Percentiles rank a stretch among this genome's conserved stretches.
Evolutionary conservation across 2,113 vertebrate species (phyloP).

Genomic region (Chascanopsetta lugubris): DNA sequence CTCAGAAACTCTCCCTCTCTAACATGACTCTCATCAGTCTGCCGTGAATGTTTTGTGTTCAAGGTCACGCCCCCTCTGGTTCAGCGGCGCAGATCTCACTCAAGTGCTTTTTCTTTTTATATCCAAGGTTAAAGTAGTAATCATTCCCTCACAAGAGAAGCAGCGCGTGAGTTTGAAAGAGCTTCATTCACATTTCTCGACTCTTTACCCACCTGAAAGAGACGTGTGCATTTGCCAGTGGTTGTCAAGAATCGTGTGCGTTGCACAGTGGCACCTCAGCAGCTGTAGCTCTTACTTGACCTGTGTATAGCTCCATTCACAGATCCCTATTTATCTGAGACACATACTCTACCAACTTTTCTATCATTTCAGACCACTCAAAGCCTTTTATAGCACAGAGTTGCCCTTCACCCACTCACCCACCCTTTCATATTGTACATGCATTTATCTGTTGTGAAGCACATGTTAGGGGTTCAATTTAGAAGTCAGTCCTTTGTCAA

Average conservation of each 20-base stretch:
- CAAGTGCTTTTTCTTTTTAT: neutral
- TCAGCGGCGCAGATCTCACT: neutral
- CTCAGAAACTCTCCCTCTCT: neutral
- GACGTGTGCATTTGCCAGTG: neutral
- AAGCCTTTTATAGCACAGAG: no score
- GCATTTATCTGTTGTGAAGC: no score
- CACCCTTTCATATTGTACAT: no score
- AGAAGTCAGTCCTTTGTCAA: no score
- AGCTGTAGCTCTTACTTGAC: neutral
- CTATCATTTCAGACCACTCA: no score
- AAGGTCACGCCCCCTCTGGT: constrained; percentile 7
- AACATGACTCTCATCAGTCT: neutral
- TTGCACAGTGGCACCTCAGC: neutral
- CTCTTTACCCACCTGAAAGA: neutral
- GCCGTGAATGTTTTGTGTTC: neutral
- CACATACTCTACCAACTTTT: no score
- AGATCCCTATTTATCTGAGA: no score
- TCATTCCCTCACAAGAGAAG: neutral
- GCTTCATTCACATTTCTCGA: neutral
- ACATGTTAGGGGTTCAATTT: no score
- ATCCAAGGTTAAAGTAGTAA: neutral
- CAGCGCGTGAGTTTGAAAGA: neutral
- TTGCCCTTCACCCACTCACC: no score
- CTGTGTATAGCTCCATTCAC: no score
- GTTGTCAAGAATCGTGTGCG: neutral